phyloP scores from a whole-genome alignment of 2,888 invertebrate species.

The Oscheius sp. region DNA sequence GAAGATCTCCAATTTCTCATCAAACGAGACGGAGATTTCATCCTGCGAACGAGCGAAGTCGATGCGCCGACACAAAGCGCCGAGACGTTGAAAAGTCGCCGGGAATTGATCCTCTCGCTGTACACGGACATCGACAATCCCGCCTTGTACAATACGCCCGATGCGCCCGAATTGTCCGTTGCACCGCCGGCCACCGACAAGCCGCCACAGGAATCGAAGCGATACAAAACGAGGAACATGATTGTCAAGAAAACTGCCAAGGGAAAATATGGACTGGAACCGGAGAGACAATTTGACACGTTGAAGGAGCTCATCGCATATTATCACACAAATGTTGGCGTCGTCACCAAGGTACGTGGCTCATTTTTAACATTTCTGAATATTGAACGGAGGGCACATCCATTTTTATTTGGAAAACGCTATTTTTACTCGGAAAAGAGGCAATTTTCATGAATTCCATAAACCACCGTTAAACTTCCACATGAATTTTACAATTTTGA shows the following conservation, averaged over 20 bases:
- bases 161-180: neutral
- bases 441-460: too few species aligned
- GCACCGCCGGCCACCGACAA: too few species aligned
- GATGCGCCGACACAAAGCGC: neutral
- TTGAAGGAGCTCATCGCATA: slow-evolving; percentile 23
- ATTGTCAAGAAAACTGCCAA: neutral
- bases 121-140: neutral
- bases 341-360: neutral
- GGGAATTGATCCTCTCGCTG: slow-evolving; percentile 8
- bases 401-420: too few species aligned
- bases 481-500: too few species aligned
- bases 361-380: too few species aligned
- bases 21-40: slow-evolving; percentile 39
- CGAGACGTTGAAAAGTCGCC: neutral
- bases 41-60: slow-evolving; percentile 42
- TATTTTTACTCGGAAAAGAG: too few species aligned
- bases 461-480: slow-evolving; percentile 1
- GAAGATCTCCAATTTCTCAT: slow-evolving; percentile 38
- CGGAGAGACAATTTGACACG: slow-evolving; percentile 11
- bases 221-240: slow-evolving; percentile 11
- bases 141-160: neutral
- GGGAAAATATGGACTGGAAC: slow-evolving; percentile 1
- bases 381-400: too few species aligned
- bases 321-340: slow-evolving; percentile 13
- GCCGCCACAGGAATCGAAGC: neutral